Base-by-base conservation (phyloP, 2,888 invertebrate genomes). In the Lacanobia wlatinum region DNA sequence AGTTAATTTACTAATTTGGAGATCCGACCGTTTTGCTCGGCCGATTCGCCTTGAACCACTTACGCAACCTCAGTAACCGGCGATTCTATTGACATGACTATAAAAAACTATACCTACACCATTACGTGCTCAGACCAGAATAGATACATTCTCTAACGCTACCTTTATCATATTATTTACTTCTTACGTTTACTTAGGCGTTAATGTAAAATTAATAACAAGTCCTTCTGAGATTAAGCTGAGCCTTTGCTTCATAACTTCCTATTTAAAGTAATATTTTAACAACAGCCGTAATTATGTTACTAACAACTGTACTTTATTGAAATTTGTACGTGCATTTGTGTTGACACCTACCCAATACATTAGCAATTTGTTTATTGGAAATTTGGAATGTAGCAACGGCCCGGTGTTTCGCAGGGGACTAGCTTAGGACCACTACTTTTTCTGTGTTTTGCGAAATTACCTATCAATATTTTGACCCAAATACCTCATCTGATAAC, bases 11-110 rank as follows among this genome's bases (percentile, higher is more conserved):
- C 78, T 82, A 86, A 88, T 90, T 90, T 88, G 84, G 87, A 89
- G 88, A 90, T 87, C 83, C 84, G 87, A 89, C 87, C 86, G 88
- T 87, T 89, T 86, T 87, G 90, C 88, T 90, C 84, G 84, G 87
- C 87, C 84, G 89, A 90, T 84, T 90, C 78, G 83, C 94, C 94
- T 94, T 94, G 94, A 91, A 90, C 94, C 90, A 94, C 88, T 94
- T 94, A 91, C 88, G 88, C 87, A 91, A 90, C 85, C 83, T 80
- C 83, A 85, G 86, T 86, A 87, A 87, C 87, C 75, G 82, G 81
- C 80, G 71, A 84, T 85, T 84, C 77, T 84, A 86, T 84, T 84
- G 86, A 85, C 74, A 85, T 66, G 58, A 71, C 66, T 74, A 63
- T 64, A n/a, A 67, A 76, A 75, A 66, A 66, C 52, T 59, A 59